A percentile compares a stretch with the other conserved stretches of the same genome.
These are phyloP conservation scores for Holacanthella duospinosa DNA, from an alignment of 2,888 invertebrate species.

Conservation along the genomic window DNA sequence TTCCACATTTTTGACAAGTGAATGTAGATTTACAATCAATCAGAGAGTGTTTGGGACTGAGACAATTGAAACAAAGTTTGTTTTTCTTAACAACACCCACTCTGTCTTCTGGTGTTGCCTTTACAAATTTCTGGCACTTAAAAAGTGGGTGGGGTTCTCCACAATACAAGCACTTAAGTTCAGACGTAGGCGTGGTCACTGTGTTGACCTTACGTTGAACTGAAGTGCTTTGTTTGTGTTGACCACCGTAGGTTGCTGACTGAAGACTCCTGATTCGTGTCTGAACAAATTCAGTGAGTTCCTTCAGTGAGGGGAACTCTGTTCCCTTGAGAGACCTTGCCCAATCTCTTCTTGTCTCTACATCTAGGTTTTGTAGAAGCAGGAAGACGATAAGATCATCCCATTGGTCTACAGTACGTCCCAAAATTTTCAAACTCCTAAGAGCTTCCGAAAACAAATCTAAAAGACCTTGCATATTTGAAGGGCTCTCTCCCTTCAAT, in stretches of 20 bases:
- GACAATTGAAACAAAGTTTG: neutral
- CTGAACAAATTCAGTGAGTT: neutral
- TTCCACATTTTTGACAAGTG: neutral
- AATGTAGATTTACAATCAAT: neutral
- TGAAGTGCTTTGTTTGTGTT: neutral
- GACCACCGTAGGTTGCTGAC: neutral
- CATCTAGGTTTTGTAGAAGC: neutral
- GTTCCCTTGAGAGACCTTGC: neutral
- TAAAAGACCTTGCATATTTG: no score
- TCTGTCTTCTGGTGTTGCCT: neutral
- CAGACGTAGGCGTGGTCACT: neutral
- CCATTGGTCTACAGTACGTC: neutral
- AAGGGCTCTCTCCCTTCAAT: no score
- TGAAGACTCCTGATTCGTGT: neutral
- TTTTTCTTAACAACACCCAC: neutral
- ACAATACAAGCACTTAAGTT: neutral
- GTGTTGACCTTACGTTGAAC: neutral
- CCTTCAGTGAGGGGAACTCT: neutral
- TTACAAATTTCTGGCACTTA: neutral
- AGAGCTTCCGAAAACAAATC: no score
- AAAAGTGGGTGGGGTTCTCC: neutral
- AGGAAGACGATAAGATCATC: neutral
- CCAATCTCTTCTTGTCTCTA: neutral
- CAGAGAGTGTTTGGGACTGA: neutral
- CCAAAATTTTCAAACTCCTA: neutral